Base-by-base conservation (phyloP, 37 sponge, comb jelly and placozoan species). In the Cliona cf. orientalis region DNA sequence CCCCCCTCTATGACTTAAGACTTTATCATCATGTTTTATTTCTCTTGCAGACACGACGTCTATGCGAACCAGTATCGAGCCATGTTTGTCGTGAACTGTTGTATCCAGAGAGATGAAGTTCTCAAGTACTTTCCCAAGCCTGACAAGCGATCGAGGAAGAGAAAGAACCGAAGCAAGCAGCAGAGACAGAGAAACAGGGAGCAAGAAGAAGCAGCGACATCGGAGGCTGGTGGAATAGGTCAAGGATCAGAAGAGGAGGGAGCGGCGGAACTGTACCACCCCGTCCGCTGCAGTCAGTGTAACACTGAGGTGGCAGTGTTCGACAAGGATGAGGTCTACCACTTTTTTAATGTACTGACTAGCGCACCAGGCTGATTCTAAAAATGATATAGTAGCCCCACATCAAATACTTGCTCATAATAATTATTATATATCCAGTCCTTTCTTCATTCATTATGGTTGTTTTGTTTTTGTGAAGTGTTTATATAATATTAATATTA, bases 81-180 rank as follows among this genome's bases (percentile, higher is more conserved):
- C 46, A 97, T 97, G 95, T 97, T 97, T 92, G 96, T 97, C 5
- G 25, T 92, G 73, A 94, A 97, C 78, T 97, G 98, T 43, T 39
- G 49, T 5, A 43, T 95, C 9, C 17, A 83, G 59, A 82, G 42
- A 49, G 93, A 92, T 49, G 91, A 97, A 55, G 80, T 80, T 0
- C 91, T 97, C 49, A 68, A 40, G 42, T 90, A 94, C 76, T 77
- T 78, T 35, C 76, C 85, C 11, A 90, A 87, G 41, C 71, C 70
- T 58, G 56, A 79, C 37, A 91, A 89, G 70, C 84, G 60, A 37
- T 58, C 45, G 0, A 71, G 75, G 44, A 78, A 76, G 63, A 76
- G 79, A 46, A 57, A 69, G 36, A 82, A 68, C 44, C 64, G 49
- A 36, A 6, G 63, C 40, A 72, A 63, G 40, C 66, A 38, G 69